Conservation (phyloP, 2,797 vertebrate species). For the Silurus lanzhouensis region DNA sequence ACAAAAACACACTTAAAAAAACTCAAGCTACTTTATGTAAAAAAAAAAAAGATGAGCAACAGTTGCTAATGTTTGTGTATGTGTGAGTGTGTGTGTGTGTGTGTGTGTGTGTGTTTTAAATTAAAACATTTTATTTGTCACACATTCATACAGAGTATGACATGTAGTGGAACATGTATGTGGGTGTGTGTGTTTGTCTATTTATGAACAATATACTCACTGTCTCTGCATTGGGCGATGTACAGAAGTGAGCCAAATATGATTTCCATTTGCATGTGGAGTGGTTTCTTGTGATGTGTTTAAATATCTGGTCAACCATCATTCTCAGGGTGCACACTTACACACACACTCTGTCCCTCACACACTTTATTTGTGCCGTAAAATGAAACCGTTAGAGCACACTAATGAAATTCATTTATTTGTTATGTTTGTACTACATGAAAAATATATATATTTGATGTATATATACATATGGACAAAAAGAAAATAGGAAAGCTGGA, state of each 20-base stretch:
- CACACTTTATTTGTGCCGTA: neutral
- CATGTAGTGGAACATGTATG: neutral
- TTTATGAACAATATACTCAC: slow-evolving; percentile 36
- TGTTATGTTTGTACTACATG: neutral
- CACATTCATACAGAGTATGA: too few species aligned
- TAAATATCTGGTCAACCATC: neutral
- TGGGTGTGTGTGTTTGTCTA: neutral
- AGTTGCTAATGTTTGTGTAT: neutral
- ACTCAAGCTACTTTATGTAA: slow-evolving; percentile 1
- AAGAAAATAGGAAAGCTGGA: neutral
- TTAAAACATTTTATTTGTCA: too few species aligned
- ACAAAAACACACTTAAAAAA: neutral
- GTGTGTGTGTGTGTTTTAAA: neutral
- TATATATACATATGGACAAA: neutral
- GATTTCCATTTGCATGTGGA: neutral
- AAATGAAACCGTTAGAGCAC: neutral
- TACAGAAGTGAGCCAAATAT: neutral
- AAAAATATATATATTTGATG: neutral
- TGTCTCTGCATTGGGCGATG: neutral
- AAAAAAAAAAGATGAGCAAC: slow-evolving; percentile 25
- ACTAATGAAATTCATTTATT: neutral
- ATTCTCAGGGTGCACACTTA: neutral
- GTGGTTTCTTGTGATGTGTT: neutral
- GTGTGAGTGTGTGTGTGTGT: neutral
- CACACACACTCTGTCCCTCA: neutral